phyloP scores from a whole-genome alignment of 1,140 invertebrate species.

The Potamilus streckersoni region DNA sequence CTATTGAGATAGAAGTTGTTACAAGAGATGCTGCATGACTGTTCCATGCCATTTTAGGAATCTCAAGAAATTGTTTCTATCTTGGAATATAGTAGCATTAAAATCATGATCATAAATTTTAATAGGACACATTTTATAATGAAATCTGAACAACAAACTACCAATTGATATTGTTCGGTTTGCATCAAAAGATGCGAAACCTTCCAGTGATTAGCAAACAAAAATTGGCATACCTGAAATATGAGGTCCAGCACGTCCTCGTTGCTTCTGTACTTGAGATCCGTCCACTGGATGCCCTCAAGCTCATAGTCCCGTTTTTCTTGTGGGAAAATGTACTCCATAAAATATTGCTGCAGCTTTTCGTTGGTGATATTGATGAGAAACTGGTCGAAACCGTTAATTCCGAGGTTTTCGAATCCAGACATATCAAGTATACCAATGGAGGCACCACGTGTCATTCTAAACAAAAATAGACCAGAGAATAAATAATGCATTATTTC shows the following conservation, averaged over 20 bases:
- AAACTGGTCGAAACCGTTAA: conserved; percentile 84
- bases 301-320: conserved; percentile 82
- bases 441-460: conserved; percentile 32
- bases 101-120: too few relatives aligned
- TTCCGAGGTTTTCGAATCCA: conserved; percentile 84
- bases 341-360: conserved; percentile 82
- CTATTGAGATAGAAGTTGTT: too few relatives aligned
- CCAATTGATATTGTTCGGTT: too few relatives aligned
- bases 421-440: conserved; percentile 84
- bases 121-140: too few relatives aligned
- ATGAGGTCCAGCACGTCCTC: conserved; percentile 61
- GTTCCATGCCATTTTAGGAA: too few relatives aligned
- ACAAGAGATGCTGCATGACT: too few relatives aligned
- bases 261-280: conserved; percentile 83
- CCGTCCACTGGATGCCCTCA: conserved; percentile 76
- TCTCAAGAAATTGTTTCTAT: too few relatives aligned
- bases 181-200: too few relatives aligned
- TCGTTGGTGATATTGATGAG: conserved; percentile 52
- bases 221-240: conserved; percentile 32
- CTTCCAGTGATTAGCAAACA: too few relatives aligned
- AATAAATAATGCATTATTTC: background rate
- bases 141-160: too few relatives aligned
- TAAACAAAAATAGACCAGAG: conserved; percentile 3
- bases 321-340: conserved; percentile 87
- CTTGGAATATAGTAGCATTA: too few relatives aligned